A percentile compares a stretch with the other conserved stretches of the same genome.
Evolutionary conservation across 2,888 invertebrate species (phyloP).

Genomic region (Leucozona laternaria): DNA sequence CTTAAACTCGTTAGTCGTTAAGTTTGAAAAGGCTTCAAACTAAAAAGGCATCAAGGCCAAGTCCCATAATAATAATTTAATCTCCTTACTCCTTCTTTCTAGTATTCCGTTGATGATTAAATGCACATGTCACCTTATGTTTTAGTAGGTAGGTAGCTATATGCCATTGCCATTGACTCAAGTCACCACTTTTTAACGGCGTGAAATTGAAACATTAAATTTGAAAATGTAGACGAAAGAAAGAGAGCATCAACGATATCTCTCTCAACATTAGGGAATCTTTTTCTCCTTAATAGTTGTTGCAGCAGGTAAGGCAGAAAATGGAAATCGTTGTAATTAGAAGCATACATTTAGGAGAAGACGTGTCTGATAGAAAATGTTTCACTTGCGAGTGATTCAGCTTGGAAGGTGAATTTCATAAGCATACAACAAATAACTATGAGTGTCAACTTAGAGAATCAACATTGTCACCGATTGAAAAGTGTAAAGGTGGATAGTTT

Average conservation of each 20-base stretch:
- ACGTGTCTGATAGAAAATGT: constrained; percentile 53
- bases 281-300: constrained; percentile 3
- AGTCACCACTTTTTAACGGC: constrained; percentile 54
- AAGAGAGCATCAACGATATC: not conserved
- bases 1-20: not conserved
- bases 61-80: constrained; percentile 12
- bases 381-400: not conserved
- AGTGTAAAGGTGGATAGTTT: too few species aligned
- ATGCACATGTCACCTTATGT: constrained; percentile 71
- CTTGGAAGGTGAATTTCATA: constrained; percentile 8
- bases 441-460: too few species aligned
- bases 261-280: not conserved
- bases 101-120: constrained; percentile 62
- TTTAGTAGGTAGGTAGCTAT: too few species aligned
- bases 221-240: constrained; percentile 30
- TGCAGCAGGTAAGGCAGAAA: constrained; percentile 30
- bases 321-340: constrained; percentile 68
- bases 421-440: too few species aligned
- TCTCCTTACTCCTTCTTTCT: not conserved
- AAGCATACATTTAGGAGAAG: constrained; percentile 62
- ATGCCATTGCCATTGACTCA: constrained; percentile 27
- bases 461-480: too few species aligned
- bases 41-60: constrained; percentile 49
- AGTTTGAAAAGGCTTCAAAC: constrained; percentile 31
- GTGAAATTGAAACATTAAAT: constrained; percentile 74